Evolutionary conservation across 2,113 vertebrate species (phyloP), one percentile per base, ranked within the genome.

Genomic region (Tragelaphus scriptus): DNA sequence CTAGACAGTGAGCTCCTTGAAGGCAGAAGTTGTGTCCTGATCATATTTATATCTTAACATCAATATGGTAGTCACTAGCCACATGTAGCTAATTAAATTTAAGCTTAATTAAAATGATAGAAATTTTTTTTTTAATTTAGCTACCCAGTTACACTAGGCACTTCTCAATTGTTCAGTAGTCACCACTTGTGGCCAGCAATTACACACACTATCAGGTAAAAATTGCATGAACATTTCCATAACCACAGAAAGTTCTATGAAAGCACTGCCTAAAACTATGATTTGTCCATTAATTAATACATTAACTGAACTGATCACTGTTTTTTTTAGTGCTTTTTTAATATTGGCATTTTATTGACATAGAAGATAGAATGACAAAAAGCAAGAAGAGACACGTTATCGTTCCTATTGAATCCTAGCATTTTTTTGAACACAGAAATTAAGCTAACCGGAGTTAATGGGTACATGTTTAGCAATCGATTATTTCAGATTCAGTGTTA

Each of bases 391-490:
- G 15, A 25, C 13, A 32, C n/a, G 4, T 9, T 15, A 3, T 94
- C 19, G 81, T 8, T 81, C 2, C 10, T 53, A 55, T 23, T 61
- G 61, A 90, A 90, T 65, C 19, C 15, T 80, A 49, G 40, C 3
- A 51, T 75, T 56, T 58, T 40, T 71, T 26, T 28, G 32, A 97
- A 84, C 26, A 82, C 53, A 94, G n/a, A 94, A 96, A 87, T 47
- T 40, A 59, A 82, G 14, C n/a, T 88, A 89, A 32, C 3, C 7
- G 1, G 40, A 68, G 19, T 65, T 49, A 56, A 49, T 53, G 5
- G 17, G 6, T 56, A 40, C 1, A 5, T 80, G 12, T 84, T 90
- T 36, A 79, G 77, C 10, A 55, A 23, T 2, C 26, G 84, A 59
- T 4, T 68, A 14, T 85, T 86, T 86, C 19, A 32, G 26, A 93